Base-by-base conservation (phyloP, 2,113 vertebrate species). In the Pycnonotus jocosus region DNA sequence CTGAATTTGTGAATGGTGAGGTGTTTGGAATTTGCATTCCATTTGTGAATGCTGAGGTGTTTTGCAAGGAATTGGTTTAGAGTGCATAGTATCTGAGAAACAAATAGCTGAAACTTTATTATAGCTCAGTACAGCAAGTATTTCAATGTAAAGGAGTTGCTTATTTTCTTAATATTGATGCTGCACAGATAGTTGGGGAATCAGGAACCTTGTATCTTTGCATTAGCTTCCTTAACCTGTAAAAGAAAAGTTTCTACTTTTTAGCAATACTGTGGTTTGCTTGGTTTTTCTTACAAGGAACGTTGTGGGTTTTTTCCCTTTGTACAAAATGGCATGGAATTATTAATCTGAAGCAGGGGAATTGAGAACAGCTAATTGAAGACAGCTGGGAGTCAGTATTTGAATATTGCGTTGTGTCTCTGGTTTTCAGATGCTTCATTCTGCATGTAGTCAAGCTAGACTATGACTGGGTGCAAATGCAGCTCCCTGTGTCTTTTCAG, bases 301-400 rank as follows among this genome's bases (percentile, higher is more conserved):
- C 0, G 0, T n/a, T 77, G 28, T 82, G 33, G 27, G 0, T 0
- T 81, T 84, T 79, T 64, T 6, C 15, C 15, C 24, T 83, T 2
- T 1, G 21, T 70, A 15, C 65, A 44, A 60, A 9, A 44, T 76
- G 31, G 13, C n/a, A 25, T 44, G 30, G 70, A 81, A 33, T 86
- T 81, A 74, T 21, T 81, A 40, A 76, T 74, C 30, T 64, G 61
- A 77, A 89, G 25, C 56, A 84, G 64, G 84, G 33, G 42, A 84
- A 71, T 62, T 76, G 38, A 53, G 47, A 64, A 51, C 27, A 80
- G 38, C n/a, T 83, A 60, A 51, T 37, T 88, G 62, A 73, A 84
- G 65, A 35, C 38, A 78, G 31, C 21, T 71, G 61, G 15, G 40
- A 82, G 53, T 80, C 53, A 37, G 21, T 40, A 35, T 57, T 81